These are phyloP conservation scores for Megastigmus dorsalis DNA, from an alignment of 2,888 invertebrate species.

Conservation along the genomic window DNA sequence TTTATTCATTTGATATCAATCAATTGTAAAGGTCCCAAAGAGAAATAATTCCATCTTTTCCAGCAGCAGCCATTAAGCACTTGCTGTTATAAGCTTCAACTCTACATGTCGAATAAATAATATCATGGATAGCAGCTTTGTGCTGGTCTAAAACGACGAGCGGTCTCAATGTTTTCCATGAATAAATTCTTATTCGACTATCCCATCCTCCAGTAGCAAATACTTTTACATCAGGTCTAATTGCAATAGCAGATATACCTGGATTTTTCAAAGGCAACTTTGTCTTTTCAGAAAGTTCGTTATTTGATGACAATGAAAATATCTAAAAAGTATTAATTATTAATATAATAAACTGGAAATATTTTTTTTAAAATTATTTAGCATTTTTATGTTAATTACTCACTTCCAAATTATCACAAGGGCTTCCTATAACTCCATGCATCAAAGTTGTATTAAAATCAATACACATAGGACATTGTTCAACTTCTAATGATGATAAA, in stretches of 20 bases:
- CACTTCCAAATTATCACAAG: slow-evolving; percentile 80
- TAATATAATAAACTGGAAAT: not conserved
- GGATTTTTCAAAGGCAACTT: slow-evolving; percentile 82
- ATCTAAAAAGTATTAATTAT: slow-evolving; percentile 59
- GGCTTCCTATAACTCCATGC: slow-evolving; percentile 82
- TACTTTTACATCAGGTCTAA: slow-evolving; percentile 83
- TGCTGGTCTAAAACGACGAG: slow-evolving; percentile 85
- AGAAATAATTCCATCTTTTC: slow-evolving; percentile 85
- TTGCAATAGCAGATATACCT: slow-evolving; percentile 82
- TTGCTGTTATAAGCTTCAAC: slow-evolving; percentile 83
- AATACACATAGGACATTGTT: slow-evolving; percentile 82
- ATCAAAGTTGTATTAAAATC: slow-evolving; percentile 82
- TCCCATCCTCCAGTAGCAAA: slow-evolving; percentile 87
- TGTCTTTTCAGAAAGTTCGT: slow-evolving; percentile 72
- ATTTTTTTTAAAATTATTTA: not conserved
- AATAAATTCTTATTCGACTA: slow-evolving; percentile 83
- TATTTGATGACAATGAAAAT: slow-evolving; percentile 64
- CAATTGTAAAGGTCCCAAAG: slow-evolving; percentile 88
- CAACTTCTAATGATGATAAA: slow-evolving; percentile 77
- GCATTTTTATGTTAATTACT: slow-evolving; percentile 57
- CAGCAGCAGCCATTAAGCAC: slow-evolving; percentile 84
- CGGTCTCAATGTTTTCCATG: slow-evolving; percentile 84
- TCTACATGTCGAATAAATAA: slow-evolving; percentile 81
- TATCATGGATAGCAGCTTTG: slow-evolving; percentile 82
- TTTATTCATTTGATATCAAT: slow-evolving; percentile 54